Evolutionary conservation across 1,140 invertebrate species (phyloP).

Genomic region (Drosophila mauritiana): DNA sequence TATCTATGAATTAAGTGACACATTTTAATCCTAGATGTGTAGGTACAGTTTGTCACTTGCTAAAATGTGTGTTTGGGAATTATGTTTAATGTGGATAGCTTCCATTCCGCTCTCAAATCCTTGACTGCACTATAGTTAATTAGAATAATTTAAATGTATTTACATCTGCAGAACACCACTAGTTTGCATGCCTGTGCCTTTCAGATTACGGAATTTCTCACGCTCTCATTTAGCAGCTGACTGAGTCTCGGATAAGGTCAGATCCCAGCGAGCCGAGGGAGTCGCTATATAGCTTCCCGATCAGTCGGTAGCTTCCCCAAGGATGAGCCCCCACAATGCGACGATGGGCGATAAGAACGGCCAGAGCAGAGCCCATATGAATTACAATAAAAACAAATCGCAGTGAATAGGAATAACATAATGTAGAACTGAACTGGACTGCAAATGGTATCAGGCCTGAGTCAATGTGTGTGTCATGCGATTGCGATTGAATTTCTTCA

Average conservation of each 20-base stretch:
- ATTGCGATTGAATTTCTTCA: conserved; percentile 70
- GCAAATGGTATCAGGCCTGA: conserved; percentile 30
- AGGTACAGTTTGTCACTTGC: too few relatives aligned
- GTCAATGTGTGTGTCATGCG: conserved; percentile 52
- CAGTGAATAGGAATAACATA: conserved; percentile 20
- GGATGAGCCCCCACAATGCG: conserved; percentile 33
- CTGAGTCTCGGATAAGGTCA: conserved; percentile 54
- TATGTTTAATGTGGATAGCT: too few relatives aligned
- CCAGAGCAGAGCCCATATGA: conserved; percentile 4
- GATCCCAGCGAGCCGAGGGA: conserved; percentile 15
- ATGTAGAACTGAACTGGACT: conserved; percentile 2
- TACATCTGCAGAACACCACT: neutral
- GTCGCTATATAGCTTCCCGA: conserved; percentile 19
- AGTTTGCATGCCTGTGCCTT: neutral
- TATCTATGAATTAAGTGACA: too few relatives aligned
- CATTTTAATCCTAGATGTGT: too few relatives aligned
- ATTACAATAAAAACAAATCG: conserved; percentile 23
- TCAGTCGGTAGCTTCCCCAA: conserved; percentile 11
- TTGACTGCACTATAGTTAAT: neutral
- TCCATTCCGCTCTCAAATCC: neutral
- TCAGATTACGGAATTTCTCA: conserved; percentile 63
- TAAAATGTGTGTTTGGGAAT: too few relatives aligned
- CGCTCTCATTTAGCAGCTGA: conserved; percentile 59
- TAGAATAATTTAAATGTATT: neutral
- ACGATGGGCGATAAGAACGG: conserved; percentile 22